Base-by-base conservation (phyloP, 2,888 invertebrate genomes). In the Epistrophella euchroma region DNA sequence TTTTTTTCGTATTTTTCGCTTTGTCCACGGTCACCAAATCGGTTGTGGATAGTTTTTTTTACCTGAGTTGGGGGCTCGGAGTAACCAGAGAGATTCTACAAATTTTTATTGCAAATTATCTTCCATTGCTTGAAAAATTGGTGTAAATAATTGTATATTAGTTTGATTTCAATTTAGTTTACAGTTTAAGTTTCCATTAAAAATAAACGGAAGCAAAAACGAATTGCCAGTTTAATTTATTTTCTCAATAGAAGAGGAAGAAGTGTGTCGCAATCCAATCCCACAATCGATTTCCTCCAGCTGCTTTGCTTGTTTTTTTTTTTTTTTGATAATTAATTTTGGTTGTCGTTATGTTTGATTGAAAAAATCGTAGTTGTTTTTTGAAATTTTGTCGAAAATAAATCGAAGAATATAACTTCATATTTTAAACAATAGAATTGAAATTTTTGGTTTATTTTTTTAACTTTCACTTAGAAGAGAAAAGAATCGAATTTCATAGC, bases 201-300 rank as follows among this genome's bases (percentile, higher is more conserved):
- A 22, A 25, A 52, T 28, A 15, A 52, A 32, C 32, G 55, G 62
- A 73, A 86, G 73, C 76, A n/a, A 19, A 81, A 64, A 74, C 50
- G 70, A 71, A 62, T 68, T 45, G 60, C 45, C 73, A 73, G 76
- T 66, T 68, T 55, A 75, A 58, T 72, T 37, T 56, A 74, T 47
- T 70, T 71, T 82, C 47, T 66, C 47, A 47, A 13, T 28, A 25
- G 32, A 19, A 19, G 64, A 32, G 32, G 64, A 47, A 47, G 17
- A 66, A 66, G 66, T 78, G 82, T 86, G 86, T 86, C 77, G 82
- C 86, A 52, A 68, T 52, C 45, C 86, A 52, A 68, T 52, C 45
- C 11, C 35, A 47, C 68, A 86, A 86, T 86, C 86, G 86, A 86
- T 86, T 86, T 66, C 60, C 37, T 52, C 50, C 68, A 68, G 68